phyloP scores from a whole-genome alignment of 2,113 vertebrate species.

The Neogobius melanostomus region DNA sequence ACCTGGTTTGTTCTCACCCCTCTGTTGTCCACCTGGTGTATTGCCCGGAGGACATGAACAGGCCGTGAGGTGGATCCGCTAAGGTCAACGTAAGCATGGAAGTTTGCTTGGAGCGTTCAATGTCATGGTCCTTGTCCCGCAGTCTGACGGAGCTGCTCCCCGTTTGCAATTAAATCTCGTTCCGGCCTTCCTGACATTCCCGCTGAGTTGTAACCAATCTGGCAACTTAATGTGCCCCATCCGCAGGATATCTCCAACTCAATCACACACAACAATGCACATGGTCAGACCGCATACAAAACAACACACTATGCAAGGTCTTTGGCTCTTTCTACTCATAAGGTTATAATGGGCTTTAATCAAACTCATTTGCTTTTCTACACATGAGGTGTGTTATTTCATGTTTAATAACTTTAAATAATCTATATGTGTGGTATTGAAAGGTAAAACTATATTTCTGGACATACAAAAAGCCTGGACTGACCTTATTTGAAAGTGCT shows the following conservation, averaged over 20 bases:
- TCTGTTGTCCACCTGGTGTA: constrained; percentile 45
- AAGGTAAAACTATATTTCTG: too few species aligned
- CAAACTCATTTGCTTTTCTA: too few species aligned
- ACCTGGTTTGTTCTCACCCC: constrained; percentile 26
- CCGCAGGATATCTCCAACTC: constrained; percentile 70
- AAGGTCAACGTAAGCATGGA: constrained; percentile 35
- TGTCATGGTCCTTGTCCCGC: constrained; percentile 47
- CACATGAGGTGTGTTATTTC: too few species aligned
- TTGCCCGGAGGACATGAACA: constrained; percentile 55
- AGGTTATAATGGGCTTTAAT: too few species aligned
- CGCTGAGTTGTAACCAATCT: constrained; percentile 70
- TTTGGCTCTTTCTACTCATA: neutral
- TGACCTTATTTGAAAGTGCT: too few species aligned
- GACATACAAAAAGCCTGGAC: too few species aligned
- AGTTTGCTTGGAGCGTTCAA: constrained; percentile 39
- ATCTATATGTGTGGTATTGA: too few species aligned
- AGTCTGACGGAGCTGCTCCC: constrained; percentile 40
- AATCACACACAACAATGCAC: constrained; percentile 38
- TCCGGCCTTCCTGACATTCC: constrained; percentile 64
- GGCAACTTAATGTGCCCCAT: constrained; percentile 65
- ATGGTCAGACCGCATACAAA: constrained; percentile 16
- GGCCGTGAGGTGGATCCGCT: constrained; percentile 39
- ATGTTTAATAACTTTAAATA: too few species aligned
- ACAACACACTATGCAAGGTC: constrained; percentile 1
- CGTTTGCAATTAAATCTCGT: constrained; percentile 73